Percentiles rank a stretch among this genome's conserved stretches.
Conservation (phyloP, 2,797 vertebrate species). For the Argyrosomus regius region DNA sequence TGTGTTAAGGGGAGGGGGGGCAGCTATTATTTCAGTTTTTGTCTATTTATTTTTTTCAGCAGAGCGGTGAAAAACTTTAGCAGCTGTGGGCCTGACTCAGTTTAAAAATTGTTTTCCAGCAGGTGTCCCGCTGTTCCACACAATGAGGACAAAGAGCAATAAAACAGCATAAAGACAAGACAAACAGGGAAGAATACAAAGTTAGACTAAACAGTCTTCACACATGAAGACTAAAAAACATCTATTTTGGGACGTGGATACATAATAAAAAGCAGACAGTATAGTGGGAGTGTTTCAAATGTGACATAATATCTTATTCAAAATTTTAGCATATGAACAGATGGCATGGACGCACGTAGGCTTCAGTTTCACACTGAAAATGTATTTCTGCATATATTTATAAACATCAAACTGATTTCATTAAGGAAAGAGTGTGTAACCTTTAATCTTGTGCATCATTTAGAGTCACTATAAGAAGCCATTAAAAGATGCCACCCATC, state of each 20-base stretch:
- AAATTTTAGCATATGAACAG: background rate
- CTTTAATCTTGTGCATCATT: constrained; percentile 16
- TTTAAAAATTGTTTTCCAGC: background rate
- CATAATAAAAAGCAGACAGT: background rate
- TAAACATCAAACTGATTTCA: constrained; percentile 1
- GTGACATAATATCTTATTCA: background rate
- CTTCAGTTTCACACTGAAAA: background rate
- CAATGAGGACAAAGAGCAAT: constrained; percentile 10
- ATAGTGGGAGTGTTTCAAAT: background rate
- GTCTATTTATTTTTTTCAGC: background rate
- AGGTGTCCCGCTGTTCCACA: constrained; percentile 3
- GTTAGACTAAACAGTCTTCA: background rate
- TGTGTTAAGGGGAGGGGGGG: too few species aligned
- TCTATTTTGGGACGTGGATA: background rate
- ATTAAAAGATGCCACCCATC: constrained; percentile 38
- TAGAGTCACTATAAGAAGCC: constrained; percentile 8
- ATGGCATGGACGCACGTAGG: background rate
- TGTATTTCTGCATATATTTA: background rate
- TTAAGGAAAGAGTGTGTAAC: background rate
- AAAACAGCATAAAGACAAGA: background rate
- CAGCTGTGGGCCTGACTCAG: constrained; percentile 13
- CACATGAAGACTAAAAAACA: too few species aligned
- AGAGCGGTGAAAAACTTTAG: constrained; percentile 4
- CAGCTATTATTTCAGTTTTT: too few species aligned
- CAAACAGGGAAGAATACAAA: background rate